Evolutionary conservation across 2,888 invertebrate species (phyloP), one percentile per base, ranked within the genome.

Genomic region (Rotaria macrura): DNA sequence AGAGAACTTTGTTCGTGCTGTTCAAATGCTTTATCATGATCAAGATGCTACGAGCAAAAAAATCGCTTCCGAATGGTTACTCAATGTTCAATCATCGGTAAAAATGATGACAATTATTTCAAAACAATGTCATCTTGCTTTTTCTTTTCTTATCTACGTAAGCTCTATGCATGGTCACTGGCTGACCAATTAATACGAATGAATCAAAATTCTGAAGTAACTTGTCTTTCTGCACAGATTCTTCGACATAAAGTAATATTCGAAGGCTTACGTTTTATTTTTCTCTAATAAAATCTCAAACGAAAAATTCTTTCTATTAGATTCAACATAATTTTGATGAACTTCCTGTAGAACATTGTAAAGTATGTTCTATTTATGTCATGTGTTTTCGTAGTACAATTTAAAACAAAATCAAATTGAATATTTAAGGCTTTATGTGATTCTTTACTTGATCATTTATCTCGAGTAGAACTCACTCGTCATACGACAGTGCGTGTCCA

Each of bases 151-250:
- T 23, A 43, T 43, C 10, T 43, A 49, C 10, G 17, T 49, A 10
- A 79, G 97, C 94, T 97, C 85, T 95, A 94, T 91, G 96, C 98
- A n/a, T 99, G 98, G 98, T 95, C 95, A 90, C 93, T 97, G 88
- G 95, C 97, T 20, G 97, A 99, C 91, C 95, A 96, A 91, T 93
- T 99, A 88, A 92, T 99, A 85, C 95, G 95, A 88, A 93, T 95
- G 88, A 95, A 96, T 89, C 93, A 94, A 87, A 95, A 96, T 91
- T 91, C 95, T 87, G 94, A 96, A 89, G 95, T 96, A 9, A 96
- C 96, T 91, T 97, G 97, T 90, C 97, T 99, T 92, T 98, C 97
- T 84, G 97, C 98, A 23, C 98, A 98, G 91, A 99, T 98, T 2
- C 95, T 99, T 94, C 93, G 97, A 88, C 94, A 95, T 47, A 98